Evolutionary conservation across 2,113 vertebrate genomes (phyloP), one percentile per base, ranked within the genome.

Genomic region (Apodemus sylvaticus): DNA sequence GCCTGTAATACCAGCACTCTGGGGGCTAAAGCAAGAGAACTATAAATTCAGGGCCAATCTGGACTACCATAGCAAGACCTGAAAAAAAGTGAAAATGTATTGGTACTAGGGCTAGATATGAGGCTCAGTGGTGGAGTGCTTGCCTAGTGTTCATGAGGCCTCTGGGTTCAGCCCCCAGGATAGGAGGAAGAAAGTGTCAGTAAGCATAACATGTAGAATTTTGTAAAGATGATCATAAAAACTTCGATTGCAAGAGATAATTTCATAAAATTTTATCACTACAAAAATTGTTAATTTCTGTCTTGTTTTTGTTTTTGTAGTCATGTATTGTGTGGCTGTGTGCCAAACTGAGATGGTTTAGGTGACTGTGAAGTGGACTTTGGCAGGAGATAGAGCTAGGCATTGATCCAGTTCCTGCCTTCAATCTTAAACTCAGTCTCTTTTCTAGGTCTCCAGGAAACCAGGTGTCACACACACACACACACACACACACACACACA

Each of bases 341-440:
- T 66, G 76, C 73, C 1, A 93, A 70, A 83, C 17, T 60, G 42
- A 51, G 85, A 86, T 14, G 17, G 51, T 90, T 85, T 91, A 74
- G 86, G 13, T 79, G 55, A 70, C 36, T 70, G 64, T 60, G 48
- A 88, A 76, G 77, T 36, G 3, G 34, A 16, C 58, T 42, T 78
- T 78, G 48, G 29, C 60, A 78, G 29, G 34, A 88, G 55, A 73
- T 22, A 70, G 39, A 91, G 48, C 13, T 86, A 42, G 36, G 92
- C 81, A 26, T 39, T 53, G 78, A 89, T 73, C 10, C 73, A 26
- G 31, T 85, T 45, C 39, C 82, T 91, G 51, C 68, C 55, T 95
- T 92, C n/a, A 93, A 7, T 73, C 79, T 42, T 90, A 64, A 94
- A 71, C n/a, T 92, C 60, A 74, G 60, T 74, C 14, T 39, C 48